Conservation (phyloP, 2,797 vertebrate species). For the Artibeus jamaicensis region DNA sequence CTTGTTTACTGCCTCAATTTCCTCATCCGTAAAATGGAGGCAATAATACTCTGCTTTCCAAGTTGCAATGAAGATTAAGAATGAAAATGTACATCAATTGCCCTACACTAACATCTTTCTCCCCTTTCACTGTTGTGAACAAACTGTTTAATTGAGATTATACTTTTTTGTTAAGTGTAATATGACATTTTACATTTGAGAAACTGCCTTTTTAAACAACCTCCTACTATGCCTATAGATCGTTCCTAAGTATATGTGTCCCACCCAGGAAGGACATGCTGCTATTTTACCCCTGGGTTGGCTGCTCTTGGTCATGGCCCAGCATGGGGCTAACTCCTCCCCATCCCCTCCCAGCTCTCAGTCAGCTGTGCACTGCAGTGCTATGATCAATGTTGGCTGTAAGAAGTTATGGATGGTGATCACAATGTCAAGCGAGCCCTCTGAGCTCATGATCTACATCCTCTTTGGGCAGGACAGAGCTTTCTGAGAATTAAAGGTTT, state of each 20-base stretch:
- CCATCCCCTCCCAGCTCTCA: background rate
- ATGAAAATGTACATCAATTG: background rate
- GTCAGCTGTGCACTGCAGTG: background rate
- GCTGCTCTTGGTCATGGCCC: background rate
- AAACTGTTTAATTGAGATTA: background rate
- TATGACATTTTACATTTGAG: background rate
- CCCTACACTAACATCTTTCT: background rate
- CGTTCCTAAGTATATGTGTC: background rate
- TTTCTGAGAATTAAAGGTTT: background rate
- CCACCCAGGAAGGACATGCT: background rate
- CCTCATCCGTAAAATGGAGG: background rate
- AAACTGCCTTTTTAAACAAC: background rate
- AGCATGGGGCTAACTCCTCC: background rate
- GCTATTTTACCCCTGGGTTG: background rate
- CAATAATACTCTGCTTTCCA: background rate
- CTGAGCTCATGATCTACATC: background rate
- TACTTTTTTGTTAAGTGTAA: background rate
- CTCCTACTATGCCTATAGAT: background rate
- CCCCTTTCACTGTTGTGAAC: background rate
- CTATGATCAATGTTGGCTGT: background rate
- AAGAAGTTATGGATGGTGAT: background rate
- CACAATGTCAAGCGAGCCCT: background rate
- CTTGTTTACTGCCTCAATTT: background rate
- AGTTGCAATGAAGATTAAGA: background rate
- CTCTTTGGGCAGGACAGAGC: background rate